These are phyloP conservation scores for Dinomys branickii DNA, from an alignment of 2,113 vertebrate genomes.

Conservation along the genomic window DNA sequence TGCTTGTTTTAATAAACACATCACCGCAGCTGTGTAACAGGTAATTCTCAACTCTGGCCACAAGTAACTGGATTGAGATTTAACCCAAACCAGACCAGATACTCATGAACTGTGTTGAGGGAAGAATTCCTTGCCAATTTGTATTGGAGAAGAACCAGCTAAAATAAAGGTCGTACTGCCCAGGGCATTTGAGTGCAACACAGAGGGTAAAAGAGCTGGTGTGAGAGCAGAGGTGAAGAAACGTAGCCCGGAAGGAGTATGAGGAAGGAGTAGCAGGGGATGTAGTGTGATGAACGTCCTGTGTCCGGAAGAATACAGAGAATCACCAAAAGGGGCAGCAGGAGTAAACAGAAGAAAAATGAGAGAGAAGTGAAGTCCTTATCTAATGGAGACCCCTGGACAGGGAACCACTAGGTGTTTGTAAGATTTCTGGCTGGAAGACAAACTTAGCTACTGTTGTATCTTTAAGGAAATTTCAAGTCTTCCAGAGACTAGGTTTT, in stretches of 20 bases:
- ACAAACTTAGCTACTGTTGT: not conserved
- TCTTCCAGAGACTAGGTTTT: not conserved
- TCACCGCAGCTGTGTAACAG: not conserved
- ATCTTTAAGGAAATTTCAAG: not conserved
- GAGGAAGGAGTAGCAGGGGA: not conserved
- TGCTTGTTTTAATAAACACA: slow-evolving; percentile 44
- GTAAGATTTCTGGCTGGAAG: not conserved
- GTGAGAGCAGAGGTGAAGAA: not conserved
- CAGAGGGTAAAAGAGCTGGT: not conserved
- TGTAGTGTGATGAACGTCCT: accelerated
- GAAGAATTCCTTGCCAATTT: slow-evolving; percentile 35
- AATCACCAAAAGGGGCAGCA: not conserved
- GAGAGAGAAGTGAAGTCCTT: not conserved
- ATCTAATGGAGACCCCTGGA: not conserved
- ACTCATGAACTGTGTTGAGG: not conserved
- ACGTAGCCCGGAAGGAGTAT: not conserved
- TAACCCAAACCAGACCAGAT: slow-evolving; percentile 51
- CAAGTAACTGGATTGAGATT: not conserved
- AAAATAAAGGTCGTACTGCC: not conserved
- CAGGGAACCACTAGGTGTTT: not conserved
- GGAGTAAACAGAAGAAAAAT: not conserved
- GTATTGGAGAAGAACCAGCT: slow-evolving; percentile 34
- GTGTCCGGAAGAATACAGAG: not conserved
- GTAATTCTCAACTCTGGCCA: slow-evolving; percentile 54
- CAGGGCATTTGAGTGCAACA: not conserved